Base-by-base conservation (phyloP, 2,888 invertebrate species). In the Anodontia alba region DNA sequence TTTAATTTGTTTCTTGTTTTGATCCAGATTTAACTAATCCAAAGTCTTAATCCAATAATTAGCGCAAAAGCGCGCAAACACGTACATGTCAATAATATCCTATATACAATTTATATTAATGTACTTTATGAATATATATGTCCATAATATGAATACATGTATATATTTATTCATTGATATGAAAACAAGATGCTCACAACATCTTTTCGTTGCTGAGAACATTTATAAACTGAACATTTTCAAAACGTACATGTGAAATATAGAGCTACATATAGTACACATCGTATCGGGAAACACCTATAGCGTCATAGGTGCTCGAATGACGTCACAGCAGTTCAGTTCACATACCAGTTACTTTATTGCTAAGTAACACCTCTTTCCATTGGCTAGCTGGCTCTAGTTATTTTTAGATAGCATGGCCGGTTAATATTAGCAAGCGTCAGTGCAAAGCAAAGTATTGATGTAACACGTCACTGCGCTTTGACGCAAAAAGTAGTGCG, bases 211-310 rank as follows among this genome's bases (percentile, higher is more conserved):
- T 33, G 5, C 62, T 33, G 62, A 33, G 23, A 62, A 33, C 62
- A 29, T 62, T 62, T 62, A 62, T 62, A 62, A 62, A 62, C 62
- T 62, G 62, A 62, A 20, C 33, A 62, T 62, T 62, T 20, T 29
- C 62, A 62, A 62, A 62, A 62, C 62, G 62, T 62, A 62, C 62
- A 62, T 62, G 62, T 62, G 33, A 62, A 33, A n/a, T 62, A 62
- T 33, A 62, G 31, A 2, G 62, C 62, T 62, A 33, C 29, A 77
- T 67, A 75, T 85, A 85, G 80, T 82, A 78, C 81, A 71, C 67
- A 71, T 82, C 62, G 80, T 82, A 80, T 85, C 80, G 84, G 84
- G 85, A 82, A 85, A 85, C 85, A 82, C 85, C 84, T 71, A 72
- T 69, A 71, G 80, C 85, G 85, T 85, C 85, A 85, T 82, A 49